Conservation (phyloP, 1,140 invertebrate genomes). For the Zelostemma sp. region DNA sequence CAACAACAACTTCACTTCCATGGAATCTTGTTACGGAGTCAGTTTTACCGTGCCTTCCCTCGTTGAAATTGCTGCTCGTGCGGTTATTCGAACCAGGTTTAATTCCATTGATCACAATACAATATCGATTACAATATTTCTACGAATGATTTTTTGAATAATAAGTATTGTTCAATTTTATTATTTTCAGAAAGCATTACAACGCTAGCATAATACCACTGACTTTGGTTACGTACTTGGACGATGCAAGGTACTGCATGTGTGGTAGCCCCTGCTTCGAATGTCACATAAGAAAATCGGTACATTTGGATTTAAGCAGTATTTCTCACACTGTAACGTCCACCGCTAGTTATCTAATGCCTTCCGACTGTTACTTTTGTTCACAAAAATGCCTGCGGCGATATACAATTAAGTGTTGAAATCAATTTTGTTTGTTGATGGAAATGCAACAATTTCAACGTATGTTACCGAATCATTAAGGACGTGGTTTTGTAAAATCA, state of each 20-base stretch:
- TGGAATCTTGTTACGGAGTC: slow-evolving; percentile 28
- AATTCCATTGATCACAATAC: too few relatives aligned
- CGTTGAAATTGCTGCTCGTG: slow-evolving; percentile 49
- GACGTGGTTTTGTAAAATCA: too few relatives aligned
- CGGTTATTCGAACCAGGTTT: slow-evolving; percentile 63
- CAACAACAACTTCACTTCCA: slow-evolving; percentile 71
- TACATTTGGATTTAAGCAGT: slow-evolving; percentile 61
- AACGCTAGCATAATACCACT: slow-evolving; percentile 72
- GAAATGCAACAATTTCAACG: too few relatives aligned
- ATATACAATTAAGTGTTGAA: too few relatives aligned
- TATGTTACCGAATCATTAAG: too few relatives aligned
- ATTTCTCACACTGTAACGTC: slow-evolving; percentile 67
- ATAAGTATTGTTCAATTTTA: neutral
- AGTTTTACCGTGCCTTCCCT: slow-evolving; percentile 52
- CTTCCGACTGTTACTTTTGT: slow-evolving; percentile 75
- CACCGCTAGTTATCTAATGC: slow-evolving; percentile 58
- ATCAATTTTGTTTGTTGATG: too few relatives aligned
- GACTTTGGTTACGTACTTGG: slow-evolving; percentile 74
- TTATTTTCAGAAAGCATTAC: slow-evolving; percentile 68
- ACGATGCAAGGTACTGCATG: slow-evolving; percentile 74
- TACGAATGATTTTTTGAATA: neutral
- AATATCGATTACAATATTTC: too few relatives aligned
- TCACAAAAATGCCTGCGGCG: too few relatives aligned
- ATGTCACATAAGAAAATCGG: slow-evolving; percentile 61
- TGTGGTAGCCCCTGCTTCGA: slow-evolving; percentile 75